These are phyloP conservation scores for Sphinx pinastri DNA, from an alignment of 2,888 invertebrate genomes.

Conservation along the genomic window DNA sequence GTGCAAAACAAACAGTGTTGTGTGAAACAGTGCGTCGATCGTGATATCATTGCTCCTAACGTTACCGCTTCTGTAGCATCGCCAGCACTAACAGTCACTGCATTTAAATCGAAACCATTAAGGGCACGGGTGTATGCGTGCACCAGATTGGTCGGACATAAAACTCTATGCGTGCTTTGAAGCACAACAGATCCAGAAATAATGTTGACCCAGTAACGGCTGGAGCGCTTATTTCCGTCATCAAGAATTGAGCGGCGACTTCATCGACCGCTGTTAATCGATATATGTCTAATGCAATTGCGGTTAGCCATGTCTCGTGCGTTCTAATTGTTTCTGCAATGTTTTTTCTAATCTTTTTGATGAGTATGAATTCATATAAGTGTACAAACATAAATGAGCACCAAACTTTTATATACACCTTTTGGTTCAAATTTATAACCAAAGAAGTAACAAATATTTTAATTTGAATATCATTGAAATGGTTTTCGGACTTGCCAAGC, in stretches of 20 bases:
- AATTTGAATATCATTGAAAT: background rate
- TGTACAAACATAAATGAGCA: no score
- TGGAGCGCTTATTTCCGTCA: conserved; percentile 83
- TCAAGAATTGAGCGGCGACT: conserved; percentile 60
- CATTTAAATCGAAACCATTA: conserved; percentile 55
- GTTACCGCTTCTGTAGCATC: conserved; percentile 17
- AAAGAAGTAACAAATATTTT: background rate
- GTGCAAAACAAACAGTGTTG: conserved; percentile 6
- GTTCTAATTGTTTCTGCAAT: background rate
- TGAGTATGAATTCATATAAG: no score
- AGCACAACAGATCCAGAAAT: conserved; percentile 78
- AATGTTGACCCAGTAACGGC: conserved; percentile 81
- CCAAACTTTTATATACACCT: no score
- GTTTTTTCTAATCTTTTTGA: background rate
- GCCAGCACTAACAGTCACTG: conserved; percentile 44
- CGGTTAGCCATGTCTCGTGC: conserved; percentile 35
- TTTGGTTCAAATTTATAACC: no score
- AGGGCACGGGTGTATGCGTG: conserved; percentile 50
- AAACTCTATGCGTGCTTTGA: conserved; percentile 69
- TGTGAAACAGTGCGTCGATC: no score
- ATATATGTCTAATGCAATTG: conserved; percentile 52
- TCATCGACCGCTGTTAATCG: conserved; percentile 58
- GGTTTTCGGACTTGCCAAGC: background rate
- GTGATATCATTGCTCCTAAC: background rate
- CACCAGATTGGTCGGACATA: conserved; percentile 61